Conservation (phyloP, 2,113 vertebrate species). For the Grallaria varia region DNA sequence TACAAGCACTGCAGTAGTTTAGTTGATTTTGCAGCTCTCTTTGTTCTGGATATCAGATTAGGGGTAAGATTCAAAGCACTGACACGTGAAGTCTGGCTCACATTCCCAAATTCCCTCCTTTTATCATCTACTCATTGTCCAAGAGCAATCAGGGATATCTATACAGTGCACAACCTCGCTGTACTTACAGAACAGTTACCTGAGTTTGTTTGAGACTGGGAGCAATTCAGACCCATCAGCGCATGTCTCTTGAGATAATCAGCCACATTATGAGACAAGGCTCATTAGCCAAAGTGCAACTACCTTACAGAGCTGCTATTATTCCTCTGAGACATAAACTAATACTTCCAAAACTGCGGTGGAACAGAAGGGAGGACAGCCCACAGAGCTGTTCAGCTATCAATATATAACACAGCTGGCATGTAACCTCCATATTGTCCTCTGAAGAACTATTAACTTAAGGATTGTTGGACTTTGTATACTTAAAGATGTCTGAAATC, state of each 20-base stretch:
- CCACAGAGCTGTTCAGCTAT: neutral
- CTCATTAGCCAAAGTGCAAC: neutral
- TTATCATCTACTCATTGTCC: neutral
- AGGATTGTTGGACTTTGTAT: neutral
- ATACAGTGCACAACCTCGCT: neutral
- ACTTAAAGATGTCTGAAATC: neutral
- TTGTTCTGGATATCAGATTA: neutral
- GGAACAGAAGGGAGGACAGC: neutral
- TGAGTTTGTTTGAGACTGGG: neutral
- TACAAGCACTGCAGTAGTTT: neutral
- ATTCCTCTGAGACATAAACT: neutral
- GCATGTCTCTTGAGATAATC: neutral
- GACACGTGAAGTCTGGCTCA: neutral
- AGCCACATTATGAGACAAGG: neutral
- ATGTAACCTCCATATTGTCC: neutral
- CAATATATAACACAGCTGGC: neutral
- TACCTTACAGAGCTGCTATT: neutral
- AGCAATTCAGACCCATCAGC: neutral
- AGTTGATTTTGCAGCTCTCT: neutral
- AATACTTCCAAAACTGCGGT: neutral
- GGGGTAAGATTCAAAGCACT: neutral
- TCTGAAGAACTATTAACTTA: neutral
- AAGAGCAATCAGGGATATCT: neutral
- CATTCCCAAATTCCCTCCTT: neutral
- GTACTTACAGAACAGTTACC: neutral